phyloP scores from a whole-genome alignment of 2,113 vertebrate genomes.

The Nesospiza acunhae region DNA sequence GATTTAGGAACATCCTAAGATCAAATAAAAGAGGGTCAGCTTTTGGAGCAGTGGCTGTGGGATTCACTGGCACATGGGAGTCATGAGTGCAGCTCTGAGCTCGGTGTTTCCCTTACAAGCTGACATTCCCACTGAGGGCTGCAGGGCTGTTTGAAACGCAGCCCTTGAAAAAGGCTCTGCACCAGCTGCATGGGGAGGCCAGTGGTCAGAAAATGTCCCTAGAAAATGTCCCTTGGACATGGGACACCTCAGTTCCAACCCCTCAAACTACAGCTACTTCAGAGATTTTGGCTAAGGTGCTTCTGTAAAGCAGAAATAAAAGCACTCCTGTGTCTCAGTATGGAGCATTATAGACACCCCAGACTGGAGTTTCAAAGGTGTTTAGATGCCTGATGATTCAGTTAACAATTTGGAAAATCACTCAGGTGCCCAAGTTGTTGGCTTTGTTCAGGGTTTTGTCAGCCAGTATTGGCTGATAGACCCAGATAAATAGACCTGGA shows the following conservation, averaged over 20 bases:
- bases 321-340: background rate
- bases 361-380: background rate
- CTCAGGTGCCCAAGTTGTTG: background rate
- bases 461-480: background rate
- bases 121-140: background rate
- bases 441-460: background rate
- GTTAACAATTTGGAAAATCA: background rate
- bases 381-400: conserved; percentile 5
- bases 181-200: background rate
- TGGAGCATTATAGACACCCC: background rate
- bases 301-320: background rate
- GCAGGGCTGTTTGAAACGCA: background rate
- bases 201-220: background rate
- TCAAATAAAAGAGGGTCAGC: background rate
- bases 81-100: background rate
- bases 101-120: background rate
- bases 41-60: background rate
- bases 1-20: conserved; percentile 52
- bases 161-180: background rate
- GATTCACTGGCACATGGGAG: background rate
- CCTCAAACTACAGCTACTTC: background rate
- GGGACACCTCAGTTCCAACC: background rate
- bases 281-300: background rate
- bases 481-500: background rate
- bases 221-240: background rate